Evolutionary conservation across 2,797 vertebrate genomes (phyloP).

Genomic region (Mallotus villosus): DNA sequence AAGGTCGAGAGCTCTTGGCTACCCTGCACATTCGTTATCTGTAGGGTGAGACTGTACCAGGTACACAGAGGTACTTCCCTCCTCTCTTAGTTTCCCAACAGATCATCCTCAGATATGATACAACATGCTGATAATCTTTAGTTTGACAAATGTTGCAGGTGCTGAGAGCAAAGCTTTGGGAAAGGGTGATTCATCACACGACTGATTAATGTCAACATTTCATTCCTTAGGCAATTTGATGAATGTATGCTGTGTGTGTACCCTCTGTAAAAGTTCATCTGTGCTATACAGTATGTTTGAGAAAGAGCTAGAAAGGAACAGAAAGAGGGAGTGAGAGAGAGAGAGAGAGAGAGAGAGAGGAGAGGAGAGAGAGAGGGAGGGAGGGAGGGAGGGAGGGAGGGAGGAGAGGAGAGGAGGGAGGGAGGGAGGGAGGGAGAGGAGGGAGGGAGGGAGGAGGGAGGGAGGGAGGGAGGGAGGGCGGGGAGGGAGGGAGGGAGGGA

Average conservation of each 20-base stretch:
- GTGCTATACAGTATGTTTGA: no score
- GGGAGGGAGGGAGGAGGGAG: neutral
- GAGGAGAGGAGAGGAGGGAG: neutral
- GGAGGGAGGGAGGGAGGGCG: constrained; percentile 16
- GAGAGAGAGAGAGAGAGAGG: constrained; percentile 14
- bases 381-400: neutral
- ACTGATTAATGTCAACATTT: neutral
- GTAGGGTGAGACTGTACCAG: constrained; percentile 46
- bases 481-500: no score
- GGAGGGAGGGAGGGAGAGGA: neutral
- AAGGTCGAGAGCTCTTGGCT: constrained; percentile 36
- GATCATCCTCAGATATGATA: constrained; percentile 48
- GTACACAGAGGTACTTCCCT: constrained; percentile 47
- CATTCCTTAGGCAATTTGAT: neutral
- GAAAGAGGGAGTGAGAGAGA: neutral
- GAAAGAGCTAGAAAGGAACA: constrained; percentile 14
- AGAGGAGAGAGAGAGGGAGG: constrained; percentile 30
- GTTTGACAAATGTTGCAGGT: constrained; percentile 41
- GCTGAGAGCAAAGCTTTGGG: constrained; percentile 27
- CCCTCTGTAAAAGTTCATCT: neutral
- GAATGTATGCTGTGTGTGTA: neutral
- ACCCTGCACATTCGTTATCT: constrained; percentile 48
- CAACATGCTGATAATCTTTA: constrained; percentile 45
- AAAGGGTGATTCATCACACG: neutral
- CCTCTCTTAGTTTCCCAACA: constrained; percentile 16